A percentile compares a stretch with the other conserved stretches of the same genome.
These are phyloP conservation scores for Melanchra persicariae DNA, from an alignment of 2,888 invertebrate genomes.

Conservation along the genomic window DNA sequence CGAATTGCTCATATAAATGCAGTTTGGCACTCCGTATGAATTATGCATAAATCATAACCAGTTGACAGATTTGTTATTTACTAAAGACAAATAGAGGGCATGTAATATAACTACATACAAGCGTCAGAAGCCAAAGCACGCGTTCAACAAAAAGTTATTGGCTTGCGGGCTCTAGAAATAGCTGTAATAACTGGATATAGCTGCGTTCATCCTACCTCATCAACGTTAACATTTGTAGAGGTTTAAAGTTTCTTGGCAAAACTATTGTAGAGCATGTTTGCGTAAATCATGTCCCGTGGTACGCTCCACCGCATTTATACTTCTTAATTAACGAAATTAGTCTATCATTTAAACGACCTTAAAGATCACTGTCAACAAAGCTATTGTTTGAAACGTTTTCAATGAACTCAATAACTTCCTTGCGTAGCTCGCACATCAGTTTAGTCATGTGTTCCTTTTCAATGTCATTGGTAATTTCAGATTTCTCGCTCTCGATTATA, in stretches of 20 bases:
- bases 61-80: constrained; percentile 77
- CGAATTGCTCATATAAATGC: constrained; percentile 70
- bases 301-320: constrained; percentile 30
- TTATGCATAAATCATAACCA: constrained; percentile 80
- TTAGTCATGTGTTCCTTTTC: constrained; percentile 60
- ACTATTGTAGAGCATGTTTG: constrained; percentile 61
- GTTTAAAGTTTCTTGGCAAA: constrained; percentile 69
- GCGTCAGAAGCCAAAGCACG: constrained; percentile 65
- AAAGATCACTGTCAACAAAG: constrained; percentile 64
- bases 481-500: constrained; percentile 28
- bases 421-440: constrained; percentile 61
- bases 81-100: constrained; percentile 79
- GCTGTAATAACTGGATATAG: constrained; percentile 69
- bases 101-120: constrained; percentile 59
- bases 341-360: constrained; percentile 64
- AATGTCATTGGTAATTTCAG: constrained; percentile 64
- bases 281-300: constrained; percentile 32
- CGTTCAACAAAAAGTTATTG: constrained; percentile 74
- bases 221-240: constrained; percentile 64
- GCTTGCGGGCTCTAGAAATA: constrained; percentile 68
- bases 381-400: constrained; percentile 70
- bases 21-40: constrained; percentile 78
- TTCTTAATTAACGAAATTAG: constrained; percentile 60
- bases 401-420: constrained; percentile 75
- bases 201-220: constrained; percentile 69